A percentile compares a stretch with the other conserved stretches of the same genome.
These are phyloP conservation scores for Rhadina sibilatrix DNA, from an alignment of 2,113 vertebrate species.

Conservation along the genomic window DNA sequence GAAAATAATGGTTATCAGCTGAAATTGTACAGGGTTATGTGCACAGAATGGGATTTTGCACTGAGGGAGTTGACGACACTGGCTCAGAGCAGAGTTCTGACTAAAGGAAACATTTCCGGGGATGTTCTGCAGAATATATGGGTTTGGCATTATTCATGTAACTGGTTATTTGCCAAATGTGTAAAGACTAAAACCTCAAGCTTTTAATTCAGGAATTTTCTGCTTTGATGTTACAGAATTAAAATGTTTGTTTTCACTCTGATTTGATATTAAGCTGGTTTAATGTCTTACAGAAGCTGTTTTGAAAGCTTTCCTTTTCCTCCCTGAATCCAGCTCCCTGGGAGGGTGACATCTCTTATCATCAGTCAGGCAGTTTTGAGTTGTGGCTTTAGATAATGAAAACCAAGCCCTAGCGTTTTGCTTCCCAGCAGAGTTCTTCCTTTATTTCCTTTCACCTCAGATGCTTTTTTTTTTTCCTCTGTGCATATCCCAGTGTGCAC, in stretches of 20 bases:
- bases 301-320: conserved; percentile 2
- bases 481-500: background rate
- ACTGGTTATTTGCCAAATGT: background rate
- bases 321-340: background rate
- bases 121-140: background rate
- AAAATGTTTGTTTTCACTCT: conserved; percentile 15
- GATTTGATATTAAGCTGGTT: conserved; percentile 28
- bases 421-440: background rate
- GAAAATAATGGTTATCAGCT: background rate
- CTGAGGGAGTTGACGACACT: background rate
- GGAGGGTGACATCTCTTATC: background rate
- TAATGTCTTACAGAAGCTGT: background rate
- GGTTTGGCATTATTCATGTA: background rate
- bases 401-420: background rate
- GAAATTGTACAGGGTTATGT: background rate
- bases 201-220: conserved; percentile 1
- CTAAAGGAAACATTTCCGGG: background rate
- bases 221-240: conserved; percentile 24
- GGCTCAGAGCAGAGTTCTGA: background rate
- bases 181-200: background rate
- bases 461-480: background rate
- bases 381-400: background rate
- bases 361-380: background rate
- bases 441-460: conserved; percentile 9
- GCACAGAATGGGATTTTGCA: background rate